These are phyloP conservation scores for Bacillus rossius DNA, from an alignment of 1,140 invertebrate genomes.

Conservation along the genomic window DNA sequence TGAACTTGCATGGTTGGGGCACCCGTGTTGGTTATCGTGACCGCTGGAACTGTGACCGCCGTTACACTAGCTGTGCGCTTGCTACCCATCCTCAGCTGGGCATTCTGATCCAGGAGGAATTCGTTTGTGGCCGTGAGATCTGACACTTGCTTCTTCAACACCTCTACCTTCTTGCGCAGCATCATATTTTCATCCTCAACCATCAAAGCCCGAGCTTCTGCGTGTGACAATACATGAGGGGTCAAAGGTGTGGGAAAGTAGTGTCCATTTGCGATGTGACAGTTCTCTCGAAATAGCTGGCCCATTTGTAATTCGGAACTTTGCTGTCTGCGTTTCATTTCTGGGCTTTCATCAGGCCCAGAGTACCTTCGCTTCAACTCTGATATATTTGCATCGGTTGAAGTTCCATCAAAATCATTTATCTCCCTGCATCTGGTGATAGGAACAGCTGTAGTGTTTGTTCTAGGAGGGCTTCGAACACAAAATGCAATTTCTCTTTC, in stretches of 20 bases:
- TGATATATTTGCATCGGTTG: too few species aligned
- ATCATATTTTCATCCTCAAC: slow-evolving; percentile 60
- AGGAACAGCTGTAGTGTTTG: neutral
- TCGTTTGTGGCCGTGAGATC: slow-evolving; percentile 76
- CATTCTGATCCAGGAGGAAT: slow-evolving; percentile 76
- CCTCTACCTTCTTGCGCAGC: slow-evolving; percentile 64
- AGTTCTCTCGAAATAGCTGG: too few species aligned
- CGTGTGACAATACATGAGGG: neutral
- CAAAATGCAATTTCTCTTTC: slow-evolving; percentile 32
- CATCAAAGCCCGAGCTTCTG: slow-evolving; percentile 1
- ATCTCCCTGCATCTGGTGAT: neutral
- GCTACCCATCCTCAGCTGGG: slow-evolving; percentile 61
- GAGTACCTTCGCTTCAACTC: too few species aligned
- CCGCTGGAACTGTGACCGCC: slow-evolving; percentile 38
- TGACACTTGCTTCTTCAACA: slow-evolving; percentile 62
- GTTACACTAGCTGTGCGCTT: slow-evolving; percentile 47
- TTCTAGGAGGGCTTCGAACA: neutral
- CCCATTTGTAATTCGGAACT: too few species aligned
- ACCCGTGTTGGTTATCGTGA: slow-evolving; percentile 25
- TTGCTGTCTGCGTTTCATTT: too few species aligned
- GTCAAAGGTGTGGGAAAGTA: too few species aligned
- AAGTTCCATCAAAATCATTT: neutral
- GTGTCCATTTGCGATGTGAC: too few species aligned
- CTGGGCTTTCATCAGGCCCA: too few species aligned
- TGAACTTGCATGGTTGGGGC: slow-evolving; percentile 26